phyloP scores from a whole-genome alignment of 2,113 vertebrate species.

The Passer montanus region DNA sequence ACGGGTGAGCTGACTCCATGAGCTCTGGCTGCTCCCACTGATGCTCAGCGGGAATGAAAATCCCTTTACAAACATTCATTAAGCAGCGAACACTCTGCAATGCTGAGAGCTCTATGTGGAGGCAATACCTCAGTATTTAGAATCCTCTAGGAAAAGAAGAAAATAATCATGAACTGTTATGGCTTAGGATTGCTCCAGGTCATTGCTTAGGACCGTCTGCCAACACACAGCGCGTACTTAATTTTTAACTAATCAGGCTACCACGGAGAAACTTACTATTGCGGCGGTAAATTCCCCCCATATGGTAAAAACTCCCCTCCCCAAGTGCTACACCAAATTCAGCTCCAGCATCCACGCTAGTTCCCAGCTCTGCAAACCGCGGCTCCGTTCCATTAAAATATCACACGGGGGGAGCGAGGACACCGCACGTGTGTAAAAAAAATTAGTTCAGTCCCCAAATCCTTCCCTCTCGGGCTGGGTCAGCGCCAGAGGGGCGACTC shows the following conservation, averaged over 20 bases:
- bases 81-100: not conserved
- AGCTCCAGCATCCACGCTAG: not conserved
- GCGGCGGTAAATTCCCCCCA: not conserved
- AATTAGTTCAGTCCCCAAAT: not conserved
- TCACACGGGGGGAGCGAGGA: not conserved
- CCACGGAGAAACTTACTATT: slow-evolving; percentile 3
- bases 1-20: not conserved
- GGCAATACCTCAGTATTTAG: not conserved
- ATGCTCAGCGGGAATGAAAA: not conserved
- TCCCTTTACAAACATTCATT: not conserved
- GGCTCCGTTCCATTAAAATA: not conserved
- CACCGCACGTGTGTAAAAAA: not conserved
- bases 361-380: not conserved
- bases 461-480: not conserved
- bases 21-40: not conserved
- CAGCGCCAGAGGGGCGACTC: not conserved
- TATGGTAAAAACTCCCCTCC: not conserved
- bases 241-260: not conserved
- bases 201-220: not conserved
- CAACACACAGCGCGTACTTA: not conserved
- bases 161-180: not conserved
- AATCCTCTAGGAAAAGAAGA: not conserved
- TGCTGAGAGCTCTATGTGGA: not conserved
- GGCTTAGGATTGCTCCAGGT: not conserved
- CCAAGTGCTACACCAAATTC: not conserved